Conservation (phyloP, 2,797 vertebrate species). For the Cryptoblepharus egeriae region DNA sequence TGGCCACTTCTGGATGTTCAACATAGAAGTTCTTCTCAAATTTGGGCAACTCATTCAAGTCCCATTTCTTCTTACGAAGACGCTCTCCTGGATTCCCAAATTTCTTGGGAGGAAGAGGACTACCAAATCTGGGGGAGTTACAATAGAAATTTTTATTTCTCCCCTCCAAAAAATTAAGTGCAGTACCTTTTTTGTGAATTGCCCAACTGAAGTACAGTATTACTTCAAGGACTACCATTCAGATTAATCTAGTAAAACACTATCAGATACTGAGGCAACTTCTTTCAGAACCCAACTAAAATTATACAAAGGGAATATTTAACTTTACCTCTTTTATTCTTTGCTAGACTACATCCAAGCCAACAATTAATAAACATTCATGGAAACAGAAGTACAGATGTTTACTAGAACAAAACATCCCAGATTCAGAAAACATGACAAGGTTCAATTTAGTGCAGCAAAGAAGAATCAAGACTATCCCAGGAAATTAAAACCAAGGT, state of each 20-base stretch:
- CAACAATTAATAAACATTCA: neutral
- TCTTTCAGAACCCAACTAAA: neutral
- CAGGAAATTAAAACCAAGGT: neutral
- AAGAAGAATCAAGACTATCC: neutral
- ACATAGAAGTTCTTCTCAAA: conserved; percentile 99
- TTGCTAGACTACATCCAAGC: neutral
- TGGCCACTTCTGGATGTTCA: conserved; percentile 91
- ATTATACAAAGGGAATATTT: conserved; percentile 10
- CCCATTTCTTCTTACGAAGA: conserved; percentile 96
- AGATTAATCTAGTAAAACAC: neutral
- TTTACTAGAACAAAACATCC: neutral
- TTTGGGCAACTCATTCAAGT: conserved; percentile 92
- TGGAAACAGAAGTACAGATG: neutral
- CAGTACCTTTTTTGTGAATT: neutral
- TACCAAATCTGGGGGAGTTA: conserved; percentile 65
- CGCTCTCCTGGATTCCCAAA: conserved; percentile 97
- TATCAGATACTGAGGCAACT: neutral
- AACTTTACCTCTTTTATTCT: neutral
- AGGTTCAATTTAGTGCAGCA: too few species aligned
- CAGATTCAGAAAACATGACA: neutral
- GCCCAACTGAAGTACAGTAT: too few species aligned
- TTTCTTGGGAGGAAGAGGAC: conserved; percentile 89
- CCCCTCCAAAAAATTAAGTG: neutral
- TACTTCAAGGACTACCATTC: neutral
- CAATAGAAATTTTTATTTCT: neutral